Conservation (phyloP, 2,888 invertebrate species). For the Smittia sp. region DNA sequence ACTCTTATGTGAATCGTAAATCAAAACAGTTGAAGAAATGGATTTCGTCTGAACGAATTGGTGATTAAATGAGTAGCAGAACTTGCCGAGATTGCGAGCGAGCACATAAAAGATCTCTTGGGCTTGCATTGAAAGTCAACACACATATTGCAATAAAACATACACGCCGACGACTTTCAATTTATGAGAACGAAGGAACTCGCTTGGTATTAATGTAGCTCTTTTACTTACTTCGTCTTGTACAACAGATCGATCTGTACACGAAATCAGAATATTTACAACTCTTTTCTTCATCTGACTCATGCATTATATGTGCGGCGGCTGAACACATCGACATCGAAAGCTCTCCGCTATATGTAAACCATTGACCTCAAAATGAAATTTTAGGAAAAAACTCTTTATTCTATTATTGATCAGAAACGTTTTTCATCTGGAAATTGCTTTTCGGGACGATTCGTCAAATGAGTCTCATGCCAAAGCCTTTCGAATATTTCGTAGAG, state of each 20-base stretch:
- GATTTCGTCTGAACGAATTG: not conserved
- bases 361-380: constrained; percentile 20
- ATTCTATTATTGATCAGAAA: constrained; percentile 13
- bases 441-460: not conserved
- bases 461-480: no score
- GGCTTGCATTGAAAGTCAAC: constrained; percentile 17
- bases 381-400: constrained; percentile 13
- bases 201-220: constrained; percentile 2
- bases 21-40: constrained; percentile 16
- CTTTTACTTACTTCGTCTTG: constrained; percentile 8
- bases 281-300: constrained; percentile 13
- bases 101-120: not conserved
- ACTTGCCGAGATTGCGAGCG: not conserved
- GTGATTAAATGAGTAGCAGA: not conserved
- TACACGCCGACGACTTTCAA: constrained; percentile 5
- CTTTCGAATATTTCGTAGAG: no score
- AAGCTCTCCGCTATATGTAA: not conserved
- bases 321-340: constrained; percentile 9
- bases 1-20: constrained; percentile 16
- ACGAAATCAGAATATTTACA: constrained; percentile 12
- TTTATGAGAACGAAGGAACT: constrained; percentile 6
- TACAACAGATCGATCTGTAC: not conserved
- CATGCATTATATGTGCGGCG: constrained; percentile 7
- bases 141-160: constrained; percentile 5
- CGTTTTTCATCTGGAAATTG: not conserved